These are phyloP conservation scores for Atrichornis clamosus DNA, from an alignment of 2,113 vertebrate species.

Conservation along the genomic window DNA sequence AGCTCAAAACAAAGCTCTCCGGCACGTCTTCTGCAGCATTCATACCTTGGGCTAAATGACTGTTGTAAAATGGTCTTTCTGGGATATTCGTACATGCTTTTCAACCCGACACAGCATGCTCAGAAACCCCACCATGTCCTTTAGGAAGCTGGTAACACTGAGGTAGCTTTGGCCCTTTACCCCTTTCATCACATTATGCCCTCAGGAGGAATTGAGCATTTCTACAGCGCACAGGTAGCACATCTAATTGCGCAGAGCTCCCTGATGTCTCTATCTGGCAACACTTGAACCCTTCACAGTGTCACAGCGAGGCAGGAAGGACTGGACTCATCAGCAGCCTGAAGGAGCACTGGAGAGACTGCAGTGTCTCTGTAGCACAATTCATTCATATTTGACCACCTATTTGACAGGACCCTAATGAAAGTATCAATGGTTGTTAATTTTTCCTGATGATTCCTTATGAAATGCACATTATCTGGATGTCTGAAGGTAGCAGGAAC, in stretches of 20 bases:
- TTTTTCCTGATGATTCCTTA: background rate
- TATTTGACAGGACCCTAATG: background rate
- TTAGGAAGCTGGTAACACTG: background rate
- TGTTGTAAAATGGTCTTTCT: background rate
- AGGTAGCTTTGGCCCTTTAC: background rate
- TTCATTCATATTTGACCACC: background rate
- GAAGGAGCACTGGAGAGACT: background rate
- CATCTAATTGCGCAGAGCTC: background rate
- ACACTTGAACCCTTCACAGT: background rate
- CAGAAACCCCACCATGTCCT: background rate
- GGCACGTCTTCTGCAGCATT: background rate
- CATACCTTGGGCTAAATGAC: background rate
- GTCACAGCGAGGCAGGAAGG: background rate
- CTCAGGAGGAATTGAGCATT: background rate
- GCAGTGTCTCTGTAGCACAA: background rate
- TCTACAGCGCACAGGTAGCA: background rate
- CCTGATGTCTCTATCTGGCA: background rate
- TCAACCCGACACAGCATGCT: fast-evolving
- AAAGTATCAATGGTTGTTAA: background rate
- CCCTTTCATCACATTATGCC: background rate
- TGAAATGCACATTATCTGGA: background rate
- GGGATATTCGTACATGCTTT: fast-evolving
- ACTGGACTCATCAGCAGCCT: background rate
- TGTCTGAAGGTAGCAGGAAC: background rate
- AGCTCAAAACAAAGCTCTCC: background rate